phyloP scores from a whole-genome alignment of 2,797 vertebrate species.

The Gallinago nigripennis region DNA sequence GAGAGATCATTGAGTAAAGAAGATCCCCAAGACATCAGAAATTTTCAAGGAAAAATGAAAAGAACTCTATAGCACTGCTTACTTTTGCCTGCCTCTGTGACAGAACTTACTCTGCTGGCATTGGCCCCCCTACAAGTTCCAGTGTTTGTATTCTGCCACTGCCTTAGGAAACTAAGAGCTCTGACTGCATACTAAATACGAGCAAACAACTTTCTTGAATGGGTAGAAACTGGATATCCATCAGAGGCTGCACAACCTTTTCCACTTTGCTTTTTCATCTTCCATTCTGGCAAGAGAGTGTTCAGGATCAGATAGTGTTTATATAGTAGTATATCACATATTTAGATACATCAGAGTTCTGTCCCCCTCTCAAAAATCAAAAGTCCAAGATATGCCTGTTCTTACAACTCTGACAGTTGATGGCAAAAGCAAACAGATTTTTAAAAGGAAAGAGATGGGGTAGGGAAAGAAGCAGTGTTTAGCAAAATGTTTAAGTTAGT shows the following conservation, averaged over 20 bases:
- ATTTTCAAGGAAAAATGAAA: neutral
- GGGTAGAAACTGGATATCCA: neutral
- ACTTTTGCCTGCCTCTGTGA: neutral
- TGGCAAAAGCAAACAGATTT: neutral
- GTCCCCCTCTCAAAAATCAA: neutral
- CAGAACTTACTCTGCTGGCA: neutral
- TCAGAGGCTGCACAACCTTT: neutral
- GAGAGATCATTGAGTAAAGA: neutral
- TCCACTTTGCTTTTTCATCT: neutral
- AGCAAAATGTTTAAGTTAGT: neutral
- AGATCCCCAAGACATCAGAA: neutral
- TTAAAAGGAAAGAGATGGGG: neutral
- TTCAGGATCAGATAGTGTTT: neutral
- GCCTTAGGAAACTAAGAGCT: neutral
- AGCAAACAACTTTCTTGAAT: neutral
- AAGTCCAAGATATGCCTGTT: neutral
- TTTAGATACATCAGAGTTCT: neutral
- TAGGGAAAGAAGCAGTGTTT: neutral
- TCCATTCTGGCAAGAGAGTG: neutral
- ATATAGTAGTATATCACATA: neutral
- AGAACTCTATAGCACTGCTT: neutral
- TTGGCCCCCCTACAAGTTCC: rapidly evolving
- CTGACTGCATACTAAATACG: neutral
- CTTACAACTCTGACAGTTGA: neutral
- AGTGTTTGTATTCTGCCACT: neutral